A percentile compares a stretch with the other conserved stretches of the same genome.
phyloP scores from a whole-genome alignment of 2,797 vertebrate genomes.

The Pseudotriccus pelzelni region DNA sequence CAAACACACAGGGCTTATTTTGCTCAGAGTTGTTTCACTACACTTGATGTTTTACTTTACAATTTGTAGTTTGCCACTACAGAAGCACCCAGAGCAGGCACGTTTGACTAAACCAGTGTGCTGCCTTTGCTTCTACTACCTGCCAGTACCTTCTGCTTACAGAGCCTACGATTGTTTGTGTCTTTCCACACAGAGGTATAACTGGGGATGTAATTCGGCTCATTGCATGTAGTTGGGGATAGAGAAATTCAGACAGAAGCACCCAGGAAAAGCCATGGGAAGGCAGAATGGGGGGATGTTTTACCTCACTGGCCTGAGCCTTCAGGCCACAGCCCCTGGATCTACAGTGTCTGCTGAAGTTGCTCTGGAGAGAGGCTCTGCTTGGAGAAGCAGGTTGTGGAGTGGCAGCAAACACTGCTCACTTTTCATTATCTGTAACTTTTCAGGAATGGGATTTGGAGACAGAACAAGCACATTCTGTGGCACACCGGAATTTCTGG shows the following conservation, averaged over 20 bases:
- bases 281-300: not conserved
- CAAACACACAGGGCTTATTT: not conserved
- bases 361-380: not conserved
- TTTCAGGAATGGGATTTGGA: constrained; percentile 96
- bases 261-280: not conserved
- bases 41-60: not conserved
- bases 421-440: constrained; percentile 31
- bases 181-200: not conserved
- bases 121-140: not conserved
- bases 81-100: not conserved
- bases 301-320: not conserved
- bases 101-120: not conserved
- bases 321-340: not conserved
- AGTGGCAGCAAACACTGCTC: not conserved
- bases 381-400: not conserved
- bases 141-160: not conserved
- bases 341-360: not conserved
- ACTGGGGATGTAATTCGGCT: not conserved
- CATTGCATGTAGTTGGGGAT: not conserved
- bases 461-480: constrained; percentile 98
- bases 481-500: constrained; percentile 97
- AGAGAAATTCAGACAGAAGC: not conserved
- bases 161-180: not conserved
- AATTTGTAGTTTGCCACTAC: not conserved
- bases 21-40: not conserved